phyloP scores from a whole-genome alignment of 2,888 invertebrate species.

The Pyrrhia umbra region DNA sequence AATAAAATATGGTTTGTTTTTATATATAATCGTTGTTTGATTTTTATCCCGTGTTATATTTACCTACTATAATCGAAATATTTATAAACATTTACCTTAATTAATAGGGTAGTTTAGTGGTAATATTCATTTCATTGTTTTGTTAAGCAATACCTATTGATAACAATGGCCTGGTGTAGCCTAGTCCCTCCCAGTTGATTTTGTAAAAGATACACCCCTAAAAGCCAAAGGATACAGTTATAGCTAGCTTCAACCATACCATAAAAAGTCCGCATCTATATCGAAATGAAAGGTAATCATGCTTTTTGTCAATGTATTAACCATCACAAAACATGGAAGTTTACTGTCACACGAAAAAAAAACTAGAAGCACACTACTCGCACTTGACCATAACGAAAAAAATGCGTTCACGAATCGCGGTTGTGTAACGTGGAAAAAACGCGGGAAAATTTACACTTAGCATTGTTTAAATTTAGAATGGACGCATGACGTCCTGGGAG shows the following conservation, averaged over 20 bases:
- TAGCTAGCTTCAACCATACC: not conserved
- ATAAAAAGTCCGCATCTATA: not conserved
- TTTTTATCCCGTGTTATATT: constrained; percentile 24
- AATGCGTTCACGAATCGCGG: constrained; percentile 17
- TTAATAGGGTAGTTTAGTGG: too few species aligned
- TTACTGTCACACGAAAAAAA: constrained; percentile 46
- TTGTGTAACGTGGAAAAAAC: constrained; percentile 18
- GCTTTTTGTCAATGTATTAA: constrained; percentile 48
- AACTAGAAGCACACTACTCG: constrained; percentile 29
- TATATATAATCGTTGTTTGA: constrained; percentile 60
- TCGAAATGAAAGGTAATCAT: not conserved
- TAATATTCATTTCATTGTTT: too few species aligned
- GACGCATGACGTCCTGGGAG: constrained; percentile 63
- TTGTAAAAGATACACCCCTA: too few species aligned
- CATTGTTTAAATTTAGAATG: constrained; percentile 52
- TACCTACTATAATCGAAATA: too few species aligned
- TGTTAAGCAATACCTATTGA: too few species aligned
- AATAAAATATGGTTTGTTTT: constrained; percentile 84
- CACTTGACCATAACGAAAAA: constrained; percentile 45
- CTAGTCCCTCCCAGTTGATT: too few species aligned
- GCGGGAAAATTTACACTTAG: constrained; percentile 39
- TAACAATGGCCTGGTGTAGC: too few species aligned
- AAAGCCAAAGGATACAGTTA: too few species aligned
- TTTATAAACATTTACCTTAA: too few species aligned
- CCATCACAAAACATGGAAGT: constrained; percentile 40